Evolutionary conservation across 2,888 invertebrate genomes (phyloP).

Genomic region (Lacanobia oleracea): DNA sequence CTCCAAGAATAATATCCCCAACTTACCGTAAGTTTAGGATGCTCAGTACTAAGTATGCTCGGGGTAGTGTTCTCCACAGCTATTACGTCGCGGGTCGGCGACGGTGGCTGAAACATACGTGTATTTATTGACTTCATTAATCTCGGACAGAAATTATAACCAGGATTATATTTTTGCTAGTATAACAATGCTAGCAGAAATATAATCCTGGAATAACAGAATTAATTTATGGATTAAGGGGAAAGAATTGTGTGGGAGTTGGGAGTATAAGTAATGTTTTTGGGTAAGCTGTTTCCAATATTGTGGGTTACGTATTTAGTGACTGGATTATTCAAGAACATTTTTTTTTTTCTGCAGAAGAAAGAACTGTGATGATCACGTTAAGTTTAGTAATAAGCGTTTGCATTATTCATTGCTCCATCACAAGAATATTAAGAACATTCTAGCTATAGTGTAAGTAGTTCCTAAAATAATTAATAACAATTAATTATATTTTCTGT

Average conservation of each 20-base stretch:
- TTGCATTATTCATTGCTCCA: too few relatives aligned
- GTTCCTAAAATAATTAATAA: neutral
- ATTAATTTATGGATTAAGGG: constrained; percentile 23
- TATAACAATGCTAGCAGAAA: too few relatives aligned
- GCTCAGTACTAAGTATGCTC: constrained; percentile 34
- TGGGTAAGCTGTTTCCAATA: constrained; percentile 28
- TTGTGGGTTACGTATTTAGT: neutral
- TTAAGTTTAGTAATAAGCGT: neutral
- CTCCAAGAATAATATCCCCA: constrained; percentile 26
- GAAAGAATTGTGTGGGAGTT: constrained; percentile 20
- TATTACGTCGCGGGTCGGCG: constrained; percentile 64
- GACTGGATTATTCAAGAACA: neutral
- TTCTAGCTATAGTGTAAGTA: neutral
- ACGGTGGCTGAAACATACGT: constrained; percentile 64
- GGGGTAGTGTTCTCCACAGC: constrained; percentile 57
- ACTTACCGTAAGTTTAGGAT: constrained; percentile 61
- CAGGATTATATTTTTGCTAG: constrained; percentile 23
- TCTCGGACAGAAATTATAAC: constrained; percentile 51
- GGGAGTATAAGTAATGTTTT: neutral
- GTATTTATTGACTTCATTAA: constrained; percentile 61
- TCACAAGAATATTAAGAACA: neutral
- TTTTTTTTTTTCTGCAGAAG: neutral
- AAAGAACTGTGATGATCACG: neutral
- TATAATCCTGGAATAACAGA: too few relatives aligned
- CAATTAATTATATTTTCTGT: neutral